Evolutionary conservation across 2,797 vertebrate species (phyloP), one percentile per base, ranked within the genome.

Genomic region (Cynopterus sphinx): DNA sequence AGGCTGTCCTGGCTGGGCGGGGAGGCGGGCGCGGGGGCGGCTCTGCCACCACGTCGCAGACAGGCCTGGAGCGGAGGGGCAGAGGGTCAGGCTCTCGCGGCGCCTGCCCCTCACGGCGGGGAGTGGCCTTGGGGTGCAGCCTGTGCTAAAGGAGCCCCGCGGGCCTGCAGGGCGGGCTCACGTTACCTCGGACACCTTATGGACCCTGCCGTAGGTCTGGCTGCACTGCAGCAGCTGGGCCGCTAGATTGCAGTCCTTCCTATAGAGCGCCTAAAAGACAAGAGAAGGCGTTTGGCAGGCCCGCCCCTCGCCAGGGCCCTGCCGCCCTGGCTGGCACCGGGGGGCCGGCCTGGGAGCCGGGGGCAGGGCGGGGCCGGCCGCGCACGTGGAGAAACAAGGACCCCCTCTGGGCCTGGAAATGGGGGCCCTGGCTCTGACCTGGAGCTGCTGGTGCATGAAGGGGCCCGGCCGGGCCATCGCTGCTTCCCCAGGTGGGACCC

Each of bases 171-270:
- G 91, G 87, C 0, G 41, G 88, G 22, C 41, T 96, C 94, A 90
- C 96, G 61, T 99, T 99, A 99, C 99, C 99, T 99, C 99, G 3
- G 99, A 99, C 98, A 99, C 98, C 98, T 99, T 99, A 98, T 99
- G 99, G 82, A 98, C 98, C 98, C 99, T 99, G 99, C 99, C 98
- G 96, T 99, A 99, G 97, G 99, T 99, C 98, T 99, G 99, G 99
- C 99, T 99, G 98, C 99, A 99, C 97, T 99, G 99, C 97, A 99
- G 99, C 98, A 99, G 99, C 98, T 99, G 99, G 96, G 99, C 99
- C 51, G 99, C 99, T 97, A 99, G 99, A 98, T 99, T 99, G 98
- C 99, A 99, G 98, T 99, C 99, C 98, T 99, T 99, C 98, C 99
- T 99, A 98, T 99, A 99, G 97, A 99, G 98, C 91, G 99, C 99